These are phyloP conservation scores for Clitarchus hookeri DNA, from an alignment of 2,888 invertebrate species.

Conservation along the genomic window DNA sequence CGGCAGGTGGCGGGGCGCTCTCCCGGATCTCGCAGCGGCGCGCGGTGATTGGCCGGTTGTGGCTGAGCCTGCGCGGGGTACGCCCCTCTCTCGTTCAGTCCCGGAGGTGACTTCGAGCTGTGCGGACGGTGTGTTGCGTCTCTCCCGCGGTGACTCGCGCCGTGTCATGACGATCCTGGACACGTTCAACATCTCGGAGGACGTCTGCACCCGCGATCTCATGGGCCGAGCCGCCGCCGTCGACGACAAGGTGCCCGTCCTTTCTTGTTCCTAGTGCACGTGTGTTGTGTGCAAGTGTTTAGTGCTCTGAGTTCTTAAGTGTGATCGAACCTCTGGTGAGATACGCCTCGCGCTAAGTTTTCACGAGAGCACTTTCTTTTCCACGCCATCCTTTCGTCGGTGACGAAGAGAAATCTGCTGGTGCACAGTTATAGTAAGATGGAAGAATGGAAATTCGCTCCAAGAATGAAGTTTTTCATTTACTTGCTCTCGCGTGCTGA, in stretches of 20 bases:
- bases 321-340: not conserved
- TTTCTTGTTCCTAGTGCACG: not conserved
- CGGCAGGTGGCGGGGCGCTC: constrained; percentile 40
- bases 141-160: not conserved
- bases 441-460: too few species aligned
- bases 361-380: too few species aligned
- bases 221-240: not conserved
- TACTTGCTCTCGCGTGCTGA: too few species aligned
- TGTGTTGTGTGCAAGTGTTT: not conserved
- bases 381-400: too few species aligned
- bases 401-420: too few species aligned
- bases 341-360: too few species aligned
- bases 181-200: not conserved
- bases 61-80: constrained; percentile 19
- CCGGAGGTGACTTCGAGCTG: not conserved
- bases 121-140: not conserved
- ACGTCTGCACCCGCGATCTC: not conserved
- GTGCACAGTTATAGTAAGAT: too few species aligned
- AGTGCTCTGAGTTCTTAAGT: not conserved
- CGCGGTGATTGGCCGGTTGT: constrained; percentile 36
- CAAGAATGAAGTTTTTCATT: too few species aligned
- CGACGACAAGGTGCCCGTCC: not conserved
- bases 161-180: constrained; percentile 19
- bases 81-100: not conserved
- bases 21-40: constrained; percentile 40